These are phyloP conservation scores for Brachionus calyciflorus DNA, from an alignment of 1,140 invertebrate genomes.

Conservation along the genomic window DNA sequence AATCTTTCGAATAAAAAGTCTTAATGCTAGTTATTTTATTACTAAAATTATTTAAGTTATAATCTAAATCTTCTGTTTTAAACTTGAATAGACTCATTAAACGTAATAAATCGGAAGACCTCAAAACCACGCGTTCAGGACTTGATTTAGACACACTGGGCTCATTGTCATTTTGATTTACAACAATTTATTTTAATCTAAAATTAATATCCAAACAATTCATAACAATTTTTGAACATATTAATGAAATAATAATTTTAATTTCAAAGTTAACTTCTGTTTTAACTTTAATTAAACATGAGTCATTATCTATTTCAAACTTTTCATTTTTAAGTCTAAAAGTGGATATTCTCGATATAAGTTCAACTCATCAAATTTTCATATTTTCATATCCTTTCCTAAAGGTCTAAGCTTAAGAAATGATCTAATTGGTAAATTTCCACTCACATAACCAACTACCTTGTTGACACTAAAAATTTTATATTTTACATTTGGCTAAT, in stretches of 20 bases:
- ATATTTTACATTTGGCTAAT: not conserved
- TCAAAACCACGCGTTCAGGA: not conserved
- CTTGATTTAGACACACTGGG: not conserved
- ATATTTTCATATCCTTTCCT: not conserved
- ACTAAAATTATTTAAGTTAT: not conserved
- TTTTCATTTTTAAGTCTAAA: not conserved
- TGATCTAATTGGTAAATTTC: not conserved
- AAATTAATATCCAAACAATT: not conserved
- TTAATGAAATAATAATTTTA: not conserved
- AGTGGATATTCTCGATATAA: not conserved
- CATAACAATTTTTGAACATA: not conserved
- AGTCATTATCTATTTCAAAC: not conserved
- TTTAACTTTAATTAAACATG: not conserved
- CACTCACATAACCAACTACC: not conserved
- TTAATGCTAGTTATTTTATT: not conserved
- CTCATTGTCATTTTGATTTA: constrained; percentile 36
- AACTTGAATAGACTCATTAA: constrained; percentile 13
- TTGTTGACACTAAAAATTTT: not conserved
- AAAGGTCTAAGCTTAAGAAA: not conserved
- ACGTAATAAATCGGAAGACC: not conserved
- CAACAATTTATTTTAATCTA: not conserved
- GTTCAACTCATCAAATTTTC: not conserved
- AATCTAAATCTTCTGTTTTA: not conserved
- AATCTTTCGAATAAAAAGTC: not conserved
- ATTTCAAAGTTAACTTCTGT: not conserved